Base-by-base conservation (phyloP, 2,113 vertebrate genomes). In the Crotophaga sulcirostris region DNA sequence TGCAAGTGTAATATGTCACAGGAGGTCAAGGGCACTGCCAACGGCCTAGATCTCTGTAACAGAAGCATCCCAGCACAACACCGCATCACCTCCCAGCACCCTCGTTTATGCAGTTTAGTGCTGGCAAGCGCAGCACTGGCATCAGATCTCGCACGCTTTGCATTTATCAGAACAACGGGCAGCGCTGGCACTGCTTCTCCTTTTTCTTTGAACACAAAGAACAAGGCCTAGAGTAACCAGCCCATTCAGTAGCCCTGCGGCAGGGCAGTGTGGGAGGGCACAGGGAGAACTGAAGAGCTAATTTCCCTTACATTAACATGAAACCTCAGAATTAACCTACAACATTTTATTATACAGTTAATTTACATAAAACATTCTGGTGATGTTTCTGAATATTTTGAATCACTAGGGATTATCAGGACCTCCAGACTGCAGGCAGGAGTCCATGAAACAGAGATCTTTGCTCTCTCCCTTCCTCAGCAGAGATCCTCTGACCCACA, bases 221-320 rank as follows among this genome's bases (percentile, higher is more conserved):
- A 67, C 45, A 56, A 26, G 45, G 69, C 31, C 52, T 6, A 3
- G 49, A 45, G 72, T 25, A 31, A 84, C 47, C 47, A 24, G 55
- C 51, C 40, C 19, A 0, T 56, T 26, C 33, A 31, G 25, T 24
- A 79, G 31, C 26, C 67, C 21, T 2, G 2, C 0, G 7, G 60
- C 49, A 69, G 31, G 44, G 51, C 31, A 73, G 21, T n/a, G 14
- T 0, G 5, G 11, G 16, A 54, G 6, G 3, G 55, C 59, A 73
- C 9, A 5, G 20, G 29, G 29, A 69, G 17, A 62, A 26, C 26
- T 14, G 9, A 33, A 69, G 44, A 52, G 70, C 9, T 59, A 2
- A 87, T 28, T 75, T 45, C 38, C 38, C 13, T 40, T 24, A 70
- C 33, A 36, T 15, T 59, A 72, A 36, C 52, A 10, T 1, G 24